Evolutionary conservation across 1,140 invertebrate genomes (phyloP), one percentile per base, ranked within the genome.

Genomic region (Rhagoletis zephyria): DNA sequence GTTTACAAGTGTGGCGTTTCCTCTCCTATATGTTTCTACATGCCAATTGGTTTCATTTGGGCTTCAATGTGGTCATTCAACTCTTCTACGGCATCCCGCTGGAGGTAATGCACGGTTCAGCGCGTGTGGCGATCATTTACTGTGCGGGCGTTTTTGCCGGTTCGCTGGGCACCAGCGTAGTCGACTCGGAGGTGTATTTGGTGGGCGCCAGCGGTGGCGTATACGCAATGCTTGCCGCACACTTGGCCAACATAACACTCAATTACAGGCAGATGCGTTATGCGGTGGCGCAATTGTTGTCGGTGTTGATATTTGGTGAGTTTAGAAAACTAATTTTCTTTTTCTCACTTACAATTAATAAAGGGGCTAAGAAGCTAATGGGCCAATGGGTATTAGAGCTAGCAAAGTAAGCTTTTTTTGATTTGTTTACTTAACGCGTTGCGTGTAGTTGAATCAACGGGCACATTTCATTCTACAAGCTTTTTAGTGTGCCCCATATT

Each of bases 221-320:
- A 87, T 99, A 99, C 93, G 98, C 98, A 48, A 94, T 99, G 9
- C 93, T 99, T 16, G 98, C 98, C 7, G 98, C 98, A 74, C 98
- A 99, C 94, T 94, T 99, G 89, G 97, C 98, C 89, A 98, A 99
- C 93, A 97, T 98, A 16, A 94, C 98, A 77, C 95, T 99, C 89
- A 99, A 99, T 94, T 99, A 98, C 94, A 97, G 98, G 92, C 97
- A 98, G 92, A 98, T 99, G 97, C 97, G 98, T 91, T 97, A 98
- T 91, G 98, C 97, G 42, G 96, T 98, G 88, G 95, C 98, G 89
- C 95, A 97, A 89, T 94, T 99, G 87, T 95, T 98, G 89, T 97
- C 97, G 77, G 96, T 98, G 90, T 96, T 99, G 90, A 96, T 98
- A 87, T 97, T 99, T 92, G 98, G 97, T 97, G 94, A 96, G 96